These are phyloP conservation scores for Lymantria monacha DNA, from an alignment of 2,888 invertebrate species.

Conservation along the genomic window DNA sequence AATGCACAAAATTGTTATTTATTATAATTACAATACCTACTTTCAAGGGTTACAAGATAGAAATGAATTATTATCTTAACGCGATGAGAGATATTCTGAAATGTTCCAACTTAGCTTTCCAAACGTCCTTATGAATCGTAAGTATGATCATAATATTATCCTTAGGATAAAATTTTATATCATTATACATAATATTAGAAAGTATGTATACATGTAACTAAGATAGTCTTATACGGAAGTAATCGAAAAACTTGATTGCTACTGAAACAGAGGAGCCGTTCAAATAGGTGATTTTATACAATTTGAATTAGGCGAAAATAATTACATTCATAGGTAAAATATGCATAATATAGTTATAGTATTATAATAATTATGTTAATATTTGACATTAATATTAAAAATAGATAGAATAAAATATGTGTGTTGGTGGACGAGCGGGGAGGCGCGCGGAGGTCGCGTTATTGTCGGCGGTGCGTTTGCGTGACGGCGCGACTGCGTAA, in stretches of 20 bases:
- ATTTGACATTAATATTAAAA: constrained; percentile 82
- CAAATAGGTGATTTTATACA: constrained; percentile 80
- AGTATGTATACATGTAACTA: constrained; percentile 80
- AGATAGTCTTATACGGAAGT: constrained; percentile 80
- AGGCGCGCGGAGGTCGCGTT: constrained; percentile 63
- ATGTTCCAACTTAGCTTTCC: constrained; percentile 75
- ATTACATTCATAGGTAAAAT: constrained; percentile 81
- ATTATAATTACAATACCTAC: constrained; percentile 82
- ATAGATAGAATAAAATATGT: constrained; percentile 81
- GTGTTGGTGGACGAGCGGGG: constrained; percentile 75
- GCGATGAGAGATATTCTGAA: constrained; percentile 80
- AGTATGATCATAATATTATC: constrained; percentile 75
- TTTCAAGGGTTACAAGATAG: constrained; percentile 78
- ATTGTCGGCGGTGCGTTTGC: constrained; percentile 53
- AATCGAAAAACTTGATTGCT: constrained; percentile 75
- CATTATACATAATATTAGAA: constrained; percentile 80
- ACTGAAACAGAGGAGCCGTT: constrained; percentile 75
- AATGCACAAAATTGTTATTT: constrained; percentile 80
- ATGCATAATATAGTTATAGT: constrained; percentile 73
- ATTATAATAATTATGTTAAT: constrained; percentile 80
- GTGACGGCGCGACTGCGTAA: constrained; percentile 6
- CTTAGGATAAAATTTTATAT: constrained; percentile 81
- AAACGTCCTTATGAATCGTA: constrained; percentile 75
- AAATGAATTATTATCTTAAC: constrained; percentile 79
- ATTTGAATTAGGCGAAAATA: constrained; percentile 81